These are phyloP conservation scores for Clarias batrachus DNA, from an alignment of 2,113 vertebrate genomes.

Conservation along the genomic window DNA sequence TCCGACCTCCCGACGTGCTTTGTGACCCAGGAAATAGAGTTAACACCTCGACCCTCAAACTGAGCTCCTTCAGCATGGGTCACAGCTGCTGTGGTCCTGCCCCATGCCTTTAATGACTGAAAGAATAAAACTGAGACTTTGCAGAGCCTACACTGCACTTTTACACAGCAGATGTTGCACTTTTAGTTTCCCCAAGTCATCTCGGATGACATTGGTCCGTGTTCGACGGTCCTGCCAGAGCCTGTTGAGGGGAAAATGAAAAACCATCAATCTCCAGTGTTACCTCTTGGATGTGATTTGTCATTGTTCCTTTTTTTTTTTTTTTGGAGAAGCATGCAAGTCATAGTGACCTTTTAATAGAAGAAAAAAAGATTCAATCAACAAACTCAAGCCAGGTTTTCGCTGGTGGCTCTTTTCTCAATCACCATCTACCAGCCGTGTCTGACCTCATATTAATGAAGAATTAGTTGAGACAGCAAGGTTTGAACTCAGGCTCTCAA, in stretches of 20 bases:
- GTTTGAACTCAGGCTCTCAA: no score
- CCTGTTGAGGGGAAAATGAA: slow-evolving; percentile 49
- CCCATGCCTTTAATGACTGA: slow-evolving; percentile 31
- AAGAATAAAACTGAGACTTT: slow-evolving; percentile 48
- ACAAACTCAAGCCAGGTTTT: no score
- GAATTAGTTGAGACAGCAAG: no score
- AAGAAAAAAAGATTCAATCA: no score
- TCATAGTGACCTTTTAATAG: no score
- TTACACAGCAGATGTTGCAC: slow-evolving; percentile 47
- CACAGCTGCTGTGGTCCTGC: slow-evolving; percentile 66
- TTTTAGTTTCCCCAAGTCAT: slow-evolving; percentile 36
- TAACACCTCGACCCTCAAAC: slow-evolving; percentile 70
- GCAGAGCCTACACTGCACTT: slow-evolving; percentile 38
- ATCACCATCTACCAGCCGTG: no score
- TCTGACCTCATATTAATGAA: no score
- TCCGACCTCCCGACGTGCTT: slow-evolving; percentile 65
- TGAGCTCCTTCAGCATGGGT: slow-evolving; percentile 54
- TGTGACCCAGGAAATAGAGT: slow-evolving; percentile 79
- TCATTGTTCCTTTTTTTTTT: neutral
- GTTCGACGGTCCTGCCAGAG: slow-evolving; percentile 37
- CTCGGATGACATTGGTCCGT: slow-evolving; percentile 41
- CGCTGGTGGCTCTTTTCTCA: no score
- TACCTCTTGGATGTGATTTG: slow-evolving; percentile 14
- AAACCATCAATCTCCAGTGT: slow-evolving; percentile 46
- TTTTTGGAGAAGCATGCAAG: neutral